Base-by-base conservation (phyloP, 2,797 vertebrate genomes). In the Pangasius sanitwongsei region DNA sequence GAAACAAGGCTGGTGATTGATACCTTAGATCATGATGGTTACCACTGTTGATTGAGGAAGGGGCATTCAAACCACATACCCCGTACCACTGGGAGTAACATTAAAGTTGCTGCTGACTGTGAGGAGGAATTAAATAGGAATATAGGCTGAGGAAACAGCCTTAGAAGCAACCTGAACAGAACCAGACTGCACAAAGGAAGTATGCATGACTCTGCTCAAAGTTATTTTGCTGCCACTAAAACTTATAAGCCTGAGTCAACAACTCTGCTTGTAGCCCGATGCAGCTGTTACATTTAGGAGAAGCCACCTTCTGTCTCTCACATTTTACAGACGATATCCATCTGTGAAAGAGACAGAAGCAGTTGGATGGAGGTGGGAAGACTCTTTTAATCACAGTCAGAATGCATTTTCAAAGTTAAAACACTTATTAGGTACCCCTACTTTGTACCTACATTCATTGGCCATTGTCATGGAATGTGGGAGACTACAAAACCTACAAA, bases 251-350 rank as follows among this genome's bases (percentile, higher is more conserved):
- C 80, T 6, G 80, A 41, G 59, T 63, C 81, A 83, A 28, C 34
- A 83, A n/a, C n/a, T 65, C 59, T 63, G 37, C 59, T 25, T 44
- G 59, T 9, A 16, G 80, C 34, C 57, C 1, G 2, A 48, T 65
- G 25, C 41, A 63, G 57, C 55, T 82, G 55, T 41, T 82, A 28
- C 37, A 48, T 44, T 63, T 6, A 48, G 25, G 7, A 59, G 59
- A 82, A 59, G 6, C 55, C 31, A 50, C 53, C 55, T 12, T 57
- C 78, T 59, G 78, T 59, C 78, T 57, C 55, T 82, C 55, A 57
- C 31, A 59, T 82, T 82, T 59, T 37, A 82, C 78, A 82, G 50
- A 81, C 20, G 53, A 57, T 20, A 82, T 23, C 55, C 53, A 81
- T 59, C 77, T 81, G 78, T 57, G 16, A 34, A 81, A 23, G 31